Percentiles rank a stretch among this genome's conserved stretches.
Conservation (phyloP, 2,797 vertebrate species). For the Epinephelus malabaricus region DNA sequence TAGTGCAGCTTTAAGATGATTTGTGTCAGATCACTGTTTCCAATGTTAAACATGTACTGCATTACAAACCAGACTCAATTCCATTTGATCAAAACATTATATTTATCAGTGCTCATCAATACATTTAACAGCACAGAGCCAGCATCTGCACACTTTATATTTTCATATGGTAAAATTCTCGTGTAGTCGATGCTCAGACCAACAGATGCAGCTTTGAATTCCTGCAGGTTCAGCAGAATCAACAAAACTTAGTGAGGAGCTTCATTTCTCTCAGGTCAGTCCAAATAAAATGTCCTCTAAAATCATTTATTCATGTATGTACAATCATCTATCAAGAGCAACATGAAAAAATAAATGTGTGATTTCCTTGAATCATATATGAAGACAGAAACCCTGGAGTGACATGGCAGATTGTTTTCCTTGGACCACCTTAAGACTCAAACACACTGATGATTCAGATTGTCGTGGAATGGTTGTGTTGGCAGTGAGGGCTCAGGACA, state of each 20-base stretch:
- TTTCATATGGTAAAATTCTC: slow-evolving; percentile 1
- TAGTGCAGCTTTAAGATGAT: too few relatives aligned
- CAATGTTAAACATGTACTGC: too few relatives aligned
- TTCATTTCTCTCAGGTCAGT: slow-evolving; percentile 16
- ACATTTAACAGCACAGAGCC: slow-evolving; percentile 35
- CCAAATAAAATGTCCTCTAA: slow-evolving; percentile 32
- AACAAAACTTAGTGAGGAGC: slow-evolving; percentile 8
- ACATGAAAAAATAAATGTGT: slow-evolving; percentile 33
- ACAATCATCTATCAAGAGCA: slow-evolving; percentile 59
- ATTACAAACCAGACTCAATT: not conserved
- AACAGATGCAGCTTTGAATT: slow-evolving; percentile 7
- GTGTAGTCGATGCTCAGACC: not conserved
- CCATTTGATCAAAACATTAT: slow-evolving; percentile 17
- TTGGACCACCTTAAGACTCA: not conserved
- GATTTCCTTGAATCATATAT: slow-evolving; percentile 28
- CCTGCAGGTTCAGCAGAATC: slow-evolving; percentile 28
- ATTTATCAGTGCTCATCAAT: slow-evolving; percentile 45
- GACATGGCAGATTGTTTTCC: not conserved
- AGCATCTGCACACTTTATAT: not conserved
- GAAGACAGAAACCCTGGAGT: not conserved
- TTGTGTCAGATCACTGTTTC: too few relatives aligned
- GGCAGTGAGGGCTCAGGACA: not conserved
- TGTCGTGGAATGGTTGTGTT: not conserved
- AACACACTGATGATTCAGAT: not conserved
- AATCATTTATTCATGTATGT: slow-evolving; percentile 65